Conservation (phyloP, 2,888 invertebrate genomes). For the Brachyptera putata region DNA sequence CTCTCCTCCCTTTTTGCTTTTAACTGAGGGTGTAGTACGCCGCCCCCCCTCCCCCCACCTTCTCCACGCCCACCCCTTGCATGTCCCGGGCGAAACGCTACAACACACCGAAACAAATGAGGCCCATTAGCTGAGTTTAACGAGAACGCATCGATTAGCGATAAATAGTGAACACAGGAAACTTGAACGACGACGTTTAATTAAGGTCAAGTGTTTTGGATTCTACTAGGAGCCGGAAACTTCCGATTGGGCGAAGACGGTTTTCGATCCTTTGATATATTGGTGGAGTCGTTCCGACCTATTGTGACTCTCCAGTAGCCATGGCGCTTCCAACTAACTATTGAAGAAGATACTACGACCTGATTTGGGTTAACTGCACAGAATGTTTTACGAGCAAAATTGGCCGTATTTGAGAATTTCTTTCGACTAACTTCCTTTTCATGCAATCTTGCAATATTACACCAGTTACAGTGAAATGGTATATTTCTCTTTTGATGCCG, state of each 20-base stretch:
- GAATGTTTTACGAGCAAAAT: no score
- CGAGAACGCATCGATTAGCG: constrained; percentile 29
- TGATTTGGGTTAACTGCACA: neutral
- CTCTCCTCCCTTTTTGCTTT: no score
- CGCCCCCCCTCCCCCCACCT: neutral
- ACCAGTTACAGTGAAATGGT: no score
- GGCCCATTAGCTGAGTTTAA: constrained; percentile 24
- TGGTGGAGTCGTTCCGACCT: no score
- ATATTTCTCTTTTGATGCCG: no score
- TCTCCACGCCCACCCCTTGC: neutral
- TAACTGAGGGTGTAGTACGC: neutral
- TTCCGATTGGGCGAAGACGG: no score
- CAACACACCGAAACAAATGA: constrained; percentile 28
- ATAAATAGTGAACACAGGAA: constrained; percentile 23
- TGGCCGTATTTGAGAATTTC: no score
- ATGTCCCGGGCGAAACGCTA: neutral
- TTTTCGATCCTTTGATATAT: no score
- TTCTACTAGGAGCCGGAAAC: no score
- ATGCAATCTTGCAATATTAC: no score
- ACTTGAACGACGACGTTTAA: constrained; percentile 22
- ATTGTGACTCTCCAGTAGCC: neutral
- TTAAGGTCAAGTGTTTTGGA: constrained; percentile 21
- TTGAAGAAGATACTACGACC: neutral
- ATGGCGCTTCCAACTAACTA: neutral
- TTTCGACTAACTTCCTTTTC: no score